Percentiles rank a stretch among this genome's conserved stretches.
Conservation (phyloP, 2,113 vertebrate species). For the Enhydra lutris region DNA sequence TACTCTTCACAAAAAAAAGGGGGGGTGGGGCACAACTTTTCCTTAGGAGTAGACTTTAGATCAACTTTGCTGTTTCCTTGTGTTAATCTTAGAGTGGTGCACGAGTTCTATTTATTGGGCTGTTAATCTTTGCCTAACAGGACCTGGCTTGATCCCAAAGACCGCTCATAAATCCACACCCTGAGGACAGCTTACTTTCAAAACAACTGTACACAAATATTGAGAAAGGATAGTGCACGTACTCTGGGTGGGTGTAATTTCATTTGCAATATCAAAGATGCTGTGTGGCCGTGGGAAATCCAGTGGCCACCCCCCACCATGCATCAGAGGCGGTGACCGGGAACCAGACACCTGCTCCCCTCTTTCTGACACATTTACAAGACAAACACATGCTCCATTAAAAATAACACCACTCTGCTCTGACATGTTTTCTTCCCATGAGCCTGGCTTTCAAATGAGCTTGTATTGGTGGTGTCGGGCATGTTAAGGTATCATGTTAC, state of each 20-base stretch:
- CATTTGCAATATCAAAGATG: not conserved
- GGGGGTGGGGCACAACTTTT: constrained; percentile 13
- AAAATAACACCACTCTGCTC: constrained; percentile 87
- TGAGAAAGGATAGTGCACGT: constrained; percentile 41
- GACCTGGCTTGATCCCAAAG: not conserved
- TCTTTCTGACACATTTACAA: constrained; percentile 77
- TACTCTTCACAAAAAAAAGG: not conserved
- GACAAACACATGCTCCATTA: constrained; percentile 89
- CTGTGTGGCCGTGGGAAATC: not conserved
- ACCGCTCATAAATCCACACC: not conserved
- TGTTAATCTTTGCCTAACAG: constrained; percentile 41
- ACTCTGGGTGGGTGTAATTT: not conserved
- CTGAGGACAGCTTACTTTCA: not conserved
- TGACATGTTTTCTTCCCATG: constrained; percentile 77
- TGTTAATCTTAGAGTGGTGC: not conserved
- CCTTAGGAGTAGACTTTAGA: not conserved
- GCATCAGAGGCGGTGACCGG: constrained; percentile 67
- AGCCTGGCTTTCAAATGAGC: constrained; percentile 77
- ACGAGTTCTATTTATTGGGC: not conserved
- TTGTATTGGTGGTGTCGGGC: constrained; percentile 76
- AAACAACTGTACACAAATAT: not conserved
- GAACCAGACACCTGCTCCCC: constrained; percentile 81
- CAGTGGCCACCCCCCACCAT: not conserved
- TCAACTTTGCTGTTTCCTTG: not conserved
- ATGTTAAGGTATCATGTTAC: constrained; percentile 81